Evolutionary conservation across 2,888 invertebrate species (phyloP), one percentile per base, ranked within the genome.

Genomic region (Metallyticus violacea): DNA sequence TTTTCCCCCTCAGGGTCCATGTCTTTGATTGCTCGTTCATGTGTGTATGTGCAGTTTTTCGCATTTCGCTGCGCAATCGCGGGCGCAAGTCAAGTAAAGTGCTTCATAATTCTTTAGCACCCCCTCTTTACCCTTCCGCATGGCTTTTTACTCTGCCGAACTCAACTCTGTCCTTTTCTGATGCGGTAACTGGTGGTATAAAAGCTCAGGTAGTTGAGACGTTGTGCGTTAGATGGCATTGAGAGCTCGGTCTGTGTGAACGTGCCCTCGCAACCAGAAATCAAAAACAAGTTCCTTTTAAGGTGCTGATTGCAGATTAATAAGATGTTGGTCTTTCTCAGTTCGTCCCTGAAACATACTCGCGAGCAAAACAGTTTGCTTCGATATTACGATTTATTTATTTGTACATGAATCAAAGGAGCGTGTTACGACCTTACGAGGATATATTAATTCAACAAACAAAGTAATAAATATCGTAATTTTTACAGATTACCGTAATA

Each of bases 31-130:
- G 40, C 40, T 3, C 22, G 22, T 62, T 62, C 15, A 2, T 79
- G 29, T 26, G 9, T 40, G 40, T 26, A 5, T 15, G 40, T 80
- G 9, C 25, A 6, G 30, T 81, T 28, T 40, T 80, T 81, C 28
- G 26, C 62, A 85, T 83, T 77, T 29, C 4, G 28, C 9, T 83
- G 83, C 83, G 83, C 83, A 83, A 77, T 83, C 83, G 83, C 77
- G n/a, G n/a, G 83, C 83, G 83, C 83, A 83, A 77, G 83, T 29
- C 77, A 77, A 83, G 29, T 83, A 28, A 77, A 83, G 76, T 26
- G 76, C 26, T n/a, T 77, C 25, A 28, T 83, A 77, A 83, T 83
- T 83, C 77, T 76, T 27, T 62, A 62, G 15, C 9, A 15, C 2
- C 30, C 30, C 30, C 3, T 7, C 30, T 62, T 62, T 62, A 62